These are phyloP conservation scores for Adelognathus sp. DNA, from an alignment of 2,888 invertebrate genomes.

Conservation along the genomic window DNA sequence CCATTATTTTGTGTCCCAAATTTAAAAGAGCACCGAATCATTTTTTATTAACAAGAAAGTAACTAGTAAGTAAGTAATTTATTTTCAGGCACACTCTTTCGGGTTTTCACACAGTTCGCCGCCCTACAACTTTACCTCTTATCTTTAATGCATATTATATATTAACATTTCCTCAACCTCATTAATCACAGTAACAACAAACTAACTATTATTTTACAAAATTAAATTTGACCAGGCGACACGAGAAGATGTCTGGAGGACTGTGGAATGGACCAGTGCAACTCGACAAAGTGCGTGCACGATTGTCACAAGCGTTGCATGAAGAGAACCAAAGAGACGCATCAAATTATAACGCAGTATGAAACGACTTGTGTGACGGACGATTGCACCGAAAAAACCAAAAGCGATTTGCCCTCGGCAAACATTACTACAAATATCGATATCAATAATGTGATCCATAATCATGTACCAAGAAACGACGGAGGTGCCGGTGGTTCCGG, in stretches of 20 bases:
- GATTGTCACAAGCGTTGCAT: conserved; percentile 72
- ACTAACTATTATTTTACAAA: too few species aligned
- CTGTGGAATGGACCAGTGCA: conserved; percentile 66
- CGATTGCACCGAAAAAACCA: conserved; percentile 54
- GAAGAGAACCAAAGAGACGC: conserved; percentile 69
- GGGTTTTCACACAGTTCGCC: too few species aligned
- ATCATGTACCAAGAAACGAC: conserved; percentile 47
- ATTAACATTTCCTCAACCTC: too few species aligned
- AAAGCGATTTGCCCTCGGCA: conserved; percentile 25
- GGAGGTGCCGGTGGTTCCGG: background rate
- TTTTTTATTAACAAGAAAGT: background rate
- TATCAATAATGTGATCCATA: conserved; percentile 65
- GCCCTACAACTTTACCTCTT: too few species aligned
- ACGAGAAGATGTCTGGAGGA: conserved; percentile 63
- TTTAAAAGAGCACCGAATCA: too few species aligned
- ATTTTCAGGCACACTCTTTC: too few species aligned
- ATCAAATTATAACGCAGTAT: conserved; percentile 71
- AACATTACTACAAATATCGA: conserved; percentile 74
- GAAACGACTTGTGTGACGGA: conserved; percentile 66
- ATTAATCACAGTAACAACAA: too few species aligned
- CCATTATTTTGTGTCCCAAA: too few species aligned
- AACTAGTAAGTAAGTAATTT: background rate
- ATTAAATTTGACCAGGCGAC: conserved; percentile 2
- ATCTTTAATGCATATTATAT: too few species aligned
- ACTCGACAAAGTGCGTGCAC: conserved; percentile 64